Evolutionary conservation across 2,888 invertebrate species (phyloP), one percentile per base, ranked within the genome.

Genomic region (Epinotia nisella): DNA sequence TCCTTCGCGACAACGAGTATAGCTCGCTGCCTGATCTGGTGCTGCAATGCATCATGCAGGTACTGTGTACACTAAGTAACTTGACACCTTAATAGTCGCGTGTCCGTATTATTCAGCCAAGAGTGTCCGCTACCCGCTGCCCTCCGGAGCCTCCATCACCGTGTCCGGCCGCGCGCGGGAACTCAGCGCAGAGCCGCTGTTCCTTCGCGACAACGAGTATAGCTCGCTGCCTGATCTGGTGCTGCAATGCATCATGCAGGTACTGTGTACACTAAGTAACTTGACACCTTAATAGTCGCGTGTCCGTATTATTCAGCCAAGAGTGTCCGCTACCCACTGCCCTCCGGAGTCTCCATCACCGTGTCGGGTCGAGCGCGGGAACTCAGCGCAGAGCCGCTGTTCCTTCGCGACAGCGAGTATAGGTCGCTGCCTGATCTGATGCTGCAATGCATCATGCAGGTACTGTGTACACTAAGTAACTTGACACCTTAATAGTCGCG

Each of bases 11-110:
- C 88, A 75, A 95, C 75, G 80, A 97, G 71, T 96, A 80, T 64
- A 82, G 83, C 3, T 88, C 98, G 70, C 89, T 99, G 75, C 95
- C 97, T 0, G 97, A 98, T 77, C 95, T 98, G 90, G 95, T 99
- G 79, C 91, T 99, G 74, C 97, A 98, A 88, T 95, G 97, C 67
- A 95, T 98, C 74, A 83, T 96, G 59, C 95, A 95, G 93, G 95
- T 95, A 19, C 29, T 24, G 56, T 35, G 35, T 35, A 9, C 35
- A 35, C 1, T 35, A 7, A 9, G 9, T 1, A 0, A 7, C 1
- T 35, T 9, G 35, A 9, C 35, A 9, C 35, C 35, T 35, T 7
- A 9, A 35, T 35, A 9, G 9, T 35, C 9, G 35, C 1, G 21
- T 24, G 21, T 2, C 21, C 21, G 21, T 24, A 24, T 24, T 24